Percentiles rank a stretch among this genome's conserved stretches.
phyloP scores from a whole-genome alignment of 1,140 invertebrate species.

The Caenorhabditis tropicalis region DNA sequence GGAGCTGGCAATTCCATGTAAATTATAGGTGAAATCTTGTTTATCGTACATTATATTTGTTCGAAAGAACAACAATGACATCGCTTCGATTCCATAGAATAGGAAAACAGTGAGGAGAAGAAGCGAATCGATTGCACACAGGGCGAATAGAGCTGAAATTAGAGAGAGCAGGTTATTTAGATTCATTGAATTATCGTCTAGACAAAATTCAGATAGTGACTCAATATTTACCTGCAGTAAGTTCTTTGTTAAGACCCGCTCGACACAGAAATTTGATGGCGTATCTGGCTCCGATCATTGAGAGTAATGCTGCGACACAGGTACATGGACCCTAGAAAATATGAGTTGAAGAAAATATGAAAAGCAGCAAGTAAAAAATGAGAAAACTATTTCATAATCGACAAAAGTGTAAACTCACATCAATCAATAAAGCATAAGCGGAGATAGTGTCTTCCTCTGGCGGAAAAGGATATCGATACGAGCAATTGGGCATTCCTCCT shows the following conservation, averaged over 20 bases:
- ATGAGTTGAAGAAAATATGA: too few species aligned
- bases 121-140: constrained; percentile 55
- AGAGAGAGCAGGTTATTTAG: background rate
- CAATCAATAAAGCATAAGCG: constrained; percentile 39
- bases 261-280: constrained; percentile 55
- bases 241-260: constrained; percentile 56
- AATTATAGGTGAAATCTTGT: constrained; percentile 47
- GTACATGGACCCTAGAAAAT: constrained; percentile 53
- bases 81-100: constrained; percentile 58
- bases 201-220: background rate
- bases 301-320: constrained; percentile 50
- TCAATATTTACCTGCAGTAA: constrained; percentile 50
- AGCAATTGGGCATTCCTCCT: constrained; percentile 39
- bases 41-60: constrained; percentile 58
- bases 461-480: constrained; percentile 44
- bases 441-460: constrained; percentile 32
- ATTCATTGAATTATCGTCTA: background rate
- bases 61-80: constrained; percentile 43
- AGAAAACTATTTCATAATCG: too few species aligned
- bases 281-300: constrained; percentile 53
- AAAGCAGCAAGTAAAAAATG: background rate
- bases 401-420: constrained; percentile 37
- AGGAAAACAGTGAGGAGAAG: constrained; percentile 56
- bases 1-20: constrained; percentile 42
- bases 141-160: constrained; percentile 57